Percentiles rank a stretch among this genome's conserved stretches.
Conservation (phyloP, 2,888 invertebrate genomes). For the Ptychoptera contaminata region DNA sequence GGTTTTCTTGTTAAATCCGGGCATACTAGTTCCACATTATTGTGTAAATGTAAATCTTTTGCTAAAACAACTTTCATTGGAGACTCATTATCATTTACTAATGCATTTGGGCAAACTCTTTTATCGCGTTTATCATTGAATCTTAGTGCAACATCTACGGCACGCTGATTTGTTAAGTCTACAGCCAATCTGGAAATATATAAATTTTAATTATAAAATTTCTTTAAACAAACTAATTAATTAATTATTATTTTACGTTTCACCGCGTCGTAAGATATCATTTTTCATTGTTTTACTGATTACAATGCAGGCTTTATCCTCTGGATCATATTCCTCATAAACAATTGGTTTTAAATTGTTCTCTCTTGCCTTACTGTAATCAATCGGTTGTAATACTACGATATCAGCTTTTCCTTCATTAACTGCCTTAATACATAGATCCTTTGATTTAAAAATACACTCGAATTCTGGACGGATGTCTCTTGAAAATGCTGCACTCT, state of each 20-base stretch:
- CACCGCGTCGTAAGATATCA: conserved; percentile 18
- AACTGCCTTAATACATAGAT: conserved; percentile 30
- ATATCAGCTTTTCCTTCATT: conserved; percentile 21
- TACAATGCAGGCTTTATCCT: conserved; percentile 23
- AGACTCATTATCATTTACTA: conserved; percentile 14
- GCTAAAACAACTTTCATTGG: conserved; percentile 22
- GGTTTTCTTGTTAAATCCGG: conserved; percentile 22
- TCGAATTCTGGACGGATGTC: conserved; percentile 66
- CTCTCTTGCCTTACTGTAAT: conserved; percentile 17
- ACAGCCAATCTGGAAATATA: conserved; percentile 7
- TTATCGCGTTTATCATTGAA: conserved; percentile 23
- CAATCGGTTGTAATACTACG: conserved; percentile 24
- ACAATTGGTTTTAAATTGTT: conserved; percentile 21
- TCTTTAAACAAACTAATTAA: neutral
- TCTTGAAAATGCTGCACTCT: conserved; percentile 56
- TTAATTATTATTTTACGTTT: conserved; percentile 16
- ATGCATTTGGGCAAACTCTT: conserved; percentile 15
- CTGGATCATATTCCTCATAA: conserved; percentile 20
- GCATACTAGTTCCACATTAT: conserved; percentile 24
- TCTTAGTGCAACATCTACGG: conserved; percentile 22
- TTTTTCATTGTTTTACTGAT: conserved; percentile 19
- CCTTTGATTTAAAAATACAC: conserved; percentile 49
- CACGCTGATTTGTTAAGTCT: conserved; percentile 21
- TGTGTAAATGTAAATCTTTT: conserved; percentile 19
- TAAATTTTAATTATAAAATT: neutral